Percentiles rank a stretch among this genome's conserved stretches.
phyloP scores from a whole-genome alignment of 2,888 invertebrate genomes.

The Pristionchus exspectatus region DNA sequence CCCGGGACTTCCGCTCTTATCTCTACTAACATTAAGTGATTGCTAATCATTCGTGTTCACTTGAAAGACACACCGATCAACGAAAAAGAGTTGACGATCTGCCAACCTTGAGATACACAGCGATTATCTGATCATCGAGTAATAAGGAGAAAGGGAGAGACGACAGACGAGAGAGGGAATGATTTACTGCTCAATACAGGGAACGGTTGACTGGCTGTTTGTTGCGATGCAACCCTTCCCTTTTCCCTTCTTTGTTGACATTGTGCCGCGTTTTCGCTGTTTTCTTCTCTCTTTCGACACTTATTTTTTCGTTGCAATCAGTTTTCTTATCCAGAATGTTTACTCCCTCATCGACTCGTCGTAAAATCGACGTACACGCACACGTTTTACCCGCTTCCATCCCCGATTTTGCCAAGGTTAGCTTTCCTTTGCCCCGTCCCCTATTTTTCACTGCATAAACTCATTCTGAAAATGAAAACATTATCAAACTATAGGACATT shows the following conservation, averaged over 20 bases:
- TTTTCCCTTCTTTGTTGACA: background rate
- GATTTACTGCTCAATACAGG: background rate
- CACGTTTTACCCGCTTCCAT: conserved; percentile 82
- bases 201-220: conserved; percentile 12
- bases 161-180: background rate
- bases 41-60: background rate
- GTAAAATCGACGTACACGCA: conserved; percentile 82
- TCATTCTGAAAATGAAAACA: background rate
- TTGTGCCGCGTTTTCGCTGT: background rate
- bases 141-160: conserved; percentile 3
- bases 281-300: no score
- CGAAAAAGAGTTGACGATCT: background rate
- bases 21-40: no score
- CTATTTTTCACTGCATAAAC: background rate
- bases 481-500: background rate
- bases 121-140: background rate
- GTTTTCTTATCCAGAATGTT: conserved; percentile 45
- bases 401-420: conserved; percentile 82
- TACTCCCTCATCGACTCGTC: conserved; percentile 54
- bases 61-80: background rate
- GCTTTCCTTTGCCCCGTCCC: background rate
- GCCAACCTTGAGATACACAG: conserved; percentile 7
- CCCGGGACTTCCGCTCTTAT: no score
- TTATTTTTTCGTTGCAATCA: no score
- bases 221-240: background rate